Evolutionary conservation across 1,140 invertebrate species (phyloP).

Genomic region (Carcinoscorpius rotundicauda): DNA sequence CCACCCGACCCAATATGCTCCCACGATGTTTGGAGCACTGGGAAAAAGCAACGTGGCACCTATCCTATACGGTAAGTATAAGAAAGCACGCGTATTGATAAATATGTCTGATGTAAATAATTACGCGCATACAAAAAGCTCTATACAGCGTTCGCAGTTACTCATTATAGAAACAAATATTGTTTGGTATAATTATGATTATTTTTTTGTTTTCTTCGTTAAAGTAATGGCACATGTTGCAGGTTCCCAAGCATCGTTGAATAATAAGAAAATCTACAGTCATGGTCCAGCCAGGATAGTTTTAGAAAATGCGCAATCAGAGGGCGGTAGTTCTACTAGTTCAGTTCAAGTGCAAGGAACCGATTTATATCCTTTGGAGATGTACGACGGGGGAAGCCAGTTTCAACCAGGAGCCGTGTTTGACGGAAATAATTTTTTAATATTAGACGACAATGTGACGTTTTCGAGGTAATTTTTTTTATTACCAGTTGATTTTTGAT

Average conservation of each 20-base stretch:
- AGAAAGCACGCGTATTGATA: background rate
- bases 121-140: background rate
- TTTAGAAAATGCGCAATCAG: conserved; percentile 13
- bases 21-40: conserved; percentile 16
- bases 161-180: background rate
- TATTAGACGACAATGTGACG: conserved; percentile 15
- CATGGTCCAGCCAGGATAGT: conserved; percentile 6
- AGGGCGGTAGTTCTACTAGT: conserved; percentile 16
- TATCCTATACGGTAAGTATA: conserved; percentile 17
- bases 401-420: conserved; percentile 15
- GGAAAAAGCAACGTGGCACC: conserved; percentile 17
- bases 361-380: conserved; percentile 25
- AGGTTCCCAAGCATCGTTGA: conserved; percentile 20
- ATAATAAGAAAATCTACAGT: conserved; percentile 11
- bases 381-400: conserved; percentile 23
- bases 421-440: conserved; percentile 15
- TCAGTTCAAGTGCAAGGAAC: conserved; percentile 24
- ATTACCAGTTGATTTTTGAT: too few relatives aligned
- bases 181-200: background rate
- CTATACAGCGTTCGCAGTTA: background rate
- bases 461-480: conserved; percentile 13
- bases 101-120: background rate
- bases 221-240: background rate
- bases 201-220: background rate
- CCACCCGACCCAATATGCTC: conserved; percentile 12